phyloP scores from a whole-genome alignment of 2,888 invertebrate species.

The Drosophila leonis region DNA sequence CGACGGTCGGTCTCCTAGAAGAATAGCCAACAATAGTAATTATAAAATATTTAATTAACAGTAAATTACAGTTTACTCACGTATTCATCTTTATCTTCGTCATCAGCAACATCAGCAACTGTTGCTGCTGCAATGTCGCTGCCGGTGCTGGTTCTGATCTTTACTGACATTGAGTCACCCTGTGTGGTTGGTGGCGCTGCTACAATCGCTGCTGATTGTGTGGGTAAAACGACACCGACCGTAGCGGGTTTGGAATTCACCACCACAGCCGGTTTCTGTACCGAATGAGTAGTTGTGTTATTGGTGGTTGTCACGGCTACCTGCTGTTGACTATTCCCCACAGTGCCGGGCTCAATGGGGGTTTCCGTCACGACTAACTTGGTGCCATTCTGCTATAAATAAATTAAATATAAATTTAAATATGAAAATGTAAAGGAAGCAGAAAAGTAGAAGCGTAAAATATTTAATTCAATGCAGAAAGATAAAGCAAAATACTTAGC shows the following conservation, averaged over 20 bases:
- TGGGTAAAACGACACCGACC: constrained; percentile 56
- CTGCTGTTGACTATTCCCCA: constrained; percentile 62
- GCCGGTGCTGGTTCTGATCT: constrained; percentile 28
- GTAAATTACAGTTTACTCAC: constrained; percentile 85
- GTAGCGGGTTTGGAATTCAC: constrained; percentile 54
- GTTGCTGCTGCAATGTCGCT: constrained; percentile 36
- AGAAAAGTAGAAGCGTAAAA: background rate
- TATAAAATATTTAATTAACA: background rate
- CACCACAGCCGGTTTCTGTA: constrained; percentile 63
- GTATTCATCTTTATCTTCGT: constrained; percentile 89
- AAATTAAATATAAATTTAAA: constrained; percentile 4
- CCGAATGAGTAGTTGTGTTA: constrained; percentile 47
- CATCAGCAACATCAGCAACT: constrained; percentile 86
- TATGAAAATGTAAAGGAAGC: constrained; percentile 14
- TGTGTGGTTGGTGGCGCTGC: constrained; percentile 63
- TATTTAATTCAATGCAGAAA: constrained; percentile 8
- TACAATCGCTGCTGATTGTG: constrained; percentile 56
- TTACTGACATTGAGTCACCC: constrained; percentile 50
- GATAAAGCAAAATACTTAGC: constrained; percentile 12
- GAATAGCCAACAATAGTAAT: background rate
- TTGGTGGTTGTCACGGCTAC: constrained; percentile 57
- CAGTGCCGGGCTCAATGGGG: constrained; percentile 58
- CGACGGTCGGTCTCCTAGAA: constrained; percentile 87
- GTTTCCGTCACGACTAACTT: constrained; percentile 66
- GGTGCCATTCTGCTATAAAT: constrained; percentile 58